Evolutionary conservation across 2,797 vertebrate genomes (phyloP), one percentile per base, ranked within the genome.

Genomic region (Paedocypris micromegethes): DNA sequence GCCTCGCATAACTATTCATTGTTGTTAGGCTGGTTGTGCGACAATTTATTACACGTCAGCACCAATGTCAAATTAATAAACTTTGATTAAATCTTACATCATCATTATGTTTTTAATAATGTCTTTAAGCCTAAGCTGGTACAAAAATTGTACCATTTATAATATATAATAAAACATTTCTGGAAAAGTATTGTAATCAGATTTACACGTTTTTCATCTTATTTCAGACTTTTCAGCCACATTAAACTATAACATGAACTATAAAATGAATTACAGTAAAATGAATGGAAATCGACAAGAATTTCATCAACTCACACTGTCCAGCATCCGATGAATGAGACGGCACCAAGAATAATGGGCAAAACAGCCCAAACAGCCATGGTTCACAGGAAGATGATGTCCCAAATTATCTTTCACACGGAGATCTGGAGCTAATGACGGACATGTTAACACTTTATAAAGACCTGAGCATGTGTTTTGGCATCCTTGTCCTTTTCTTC

Each of bases 271-370:
- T 9, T 42, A 23, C 0, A 61, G 40, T 53, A 56, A 73, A 47
- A 2, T 59, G 5, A 2, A 62, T 53, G 61, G 5, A 3, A 38
- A 58, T 9, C 46, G 4, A 50, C 61, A 53, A 72, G 4, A 63
- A 5, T 63, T 56, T n/a, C 47, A 23, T 42, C 70, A 68, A 90
- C 90, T 91, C 86, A 91, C 90, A 90, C 81, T 49, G 64, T 68
- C 90, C 90, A 91, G 23, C 88, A 89, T 60, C 90, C 90, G 53
- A 89, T 47, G 64, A 89, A 81, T 52, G 90, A 90, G 56, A 90
- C 73, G 55, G 86, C 73, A 5, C 85, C 81, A 51, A 91, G 83
- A 6, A 69, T 53, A 63, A 90, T 79, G 43, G 90, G 90, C 63
- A 91, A 73, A 41, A 90, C 49, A 72, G 84, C 80, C 90, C 90